phyloP scores from a whole-genome alignment of 2,113 vertebrate genomes.

The Ovibos moschatus region DNA sequence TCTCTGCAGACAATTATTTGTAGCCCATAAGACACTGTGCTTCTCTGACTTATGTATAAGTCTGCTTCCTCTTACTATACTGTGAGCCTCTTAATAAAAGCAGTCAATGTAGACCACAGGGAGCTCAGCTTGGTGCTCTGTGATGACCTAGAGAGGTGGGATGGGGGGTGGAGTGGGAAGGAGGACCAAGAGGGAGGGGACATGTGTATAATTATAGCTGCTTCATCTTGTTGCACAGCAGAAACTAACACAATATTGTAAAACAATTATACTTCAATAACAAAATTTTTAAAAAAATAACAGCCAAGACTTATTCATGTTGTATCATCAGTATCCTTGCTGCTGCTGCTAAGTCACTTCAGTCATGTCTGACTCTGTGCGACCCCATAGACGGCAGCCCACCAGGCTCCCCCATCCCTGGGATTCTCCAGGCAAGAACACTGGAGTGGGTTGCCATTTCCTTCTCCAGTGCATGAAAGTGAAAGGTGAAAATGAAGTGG shows the following conservation, averaged over 20 bases:
- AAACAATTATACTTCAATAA: background rate
- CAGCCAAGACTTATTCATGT: background rate
- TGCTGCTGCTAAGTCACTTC: no score
- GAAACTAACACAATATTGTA: background rate
- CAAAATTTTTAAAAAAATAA: accelerated
- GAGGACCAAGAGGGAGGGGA: background rate
- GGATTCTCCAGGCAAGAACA: no score
- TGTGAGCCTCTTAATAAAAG: background rate
- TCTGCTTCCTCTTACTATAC: background rate
- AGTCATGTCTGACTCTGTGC: no score
- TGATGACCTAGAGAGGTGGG: background rate
- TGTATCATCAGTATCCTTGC: background rate
- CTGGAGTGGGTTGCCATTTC: no score
- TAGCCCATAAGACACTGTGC: background rate
- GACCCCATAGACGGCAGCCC: no score
- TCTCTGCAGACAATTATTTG: background rate
- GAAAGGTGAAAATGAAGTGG: no score
- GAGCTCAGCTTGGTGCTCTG: background rate
- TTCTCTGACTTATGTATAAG: no score
- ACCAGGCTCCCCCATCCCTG: no score
- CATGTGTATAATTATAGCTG: background rate
- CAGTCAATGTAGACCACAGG: background rate
- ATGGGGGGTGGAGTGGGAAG: background rate
- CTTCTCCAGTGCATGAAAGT: no score
- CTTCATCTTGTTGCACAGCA: background rate